Percentiles rank a stretch among this genome's conserved stretches.
Evolutionary conservation across 2,113 vertebrate genomes (phyloP).

Genomic region (Megaceryle maxima): DNA sequence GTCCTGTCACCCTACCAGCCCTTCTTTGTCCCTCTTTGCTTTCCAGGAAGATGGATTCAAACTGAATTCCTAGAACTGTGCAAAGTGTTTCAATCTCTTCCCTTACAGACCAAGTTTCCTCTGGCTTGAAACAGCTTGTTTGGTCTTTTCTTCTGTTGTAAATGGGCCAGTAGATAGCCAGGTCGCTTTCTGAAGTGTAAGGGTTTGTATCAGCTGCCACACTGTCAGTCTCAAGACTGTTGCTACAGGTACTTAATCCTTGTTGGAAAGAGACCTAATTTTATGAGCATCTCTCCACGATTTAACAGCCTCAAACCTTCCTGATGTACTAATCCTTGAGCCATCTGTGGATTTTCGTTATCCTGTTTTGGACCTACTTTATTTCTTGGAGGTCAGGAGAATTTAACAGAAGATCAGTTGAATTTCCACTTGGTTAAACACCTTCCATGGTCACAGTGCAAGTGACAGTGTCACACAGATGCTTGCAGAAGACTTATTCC

Average conservation of each 20-base stretch:
- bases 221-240: not conserved
- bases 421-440: not conserved
- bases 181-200: not conserved
- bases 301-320: not conserved
- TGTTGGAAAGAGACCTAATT: not conserved
- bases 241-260: not conserved
- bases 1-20: not conserved
- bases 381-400: not conserved
- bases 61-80: not conserved
- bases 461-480: not conserved
- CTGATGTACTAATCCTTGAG: not conserved
- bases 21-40: not conserved
- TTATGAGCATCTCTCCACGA: not conserved
- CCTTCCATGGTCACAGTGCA: fast-evolving
- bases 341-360: not conserved
- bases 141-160: not conserved
- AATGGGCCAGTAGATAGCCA: not conserved
- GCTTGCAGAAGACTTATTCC: not conserved
- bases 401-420: not conserved
- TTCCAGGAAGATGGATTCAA: not conserved
- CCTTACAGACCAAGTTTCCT: not conserved
- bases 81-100: not conserved
- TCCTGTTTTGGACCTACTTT: fast-evolving
- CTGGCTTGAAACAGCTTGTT: not conserved
- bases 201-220: fast-evolving